These are phyloP conservation scores for Polypterus bichir DNA, from an alignment of 2,113 vertebrate genomes.

Conservation along the genomic window DNA sequence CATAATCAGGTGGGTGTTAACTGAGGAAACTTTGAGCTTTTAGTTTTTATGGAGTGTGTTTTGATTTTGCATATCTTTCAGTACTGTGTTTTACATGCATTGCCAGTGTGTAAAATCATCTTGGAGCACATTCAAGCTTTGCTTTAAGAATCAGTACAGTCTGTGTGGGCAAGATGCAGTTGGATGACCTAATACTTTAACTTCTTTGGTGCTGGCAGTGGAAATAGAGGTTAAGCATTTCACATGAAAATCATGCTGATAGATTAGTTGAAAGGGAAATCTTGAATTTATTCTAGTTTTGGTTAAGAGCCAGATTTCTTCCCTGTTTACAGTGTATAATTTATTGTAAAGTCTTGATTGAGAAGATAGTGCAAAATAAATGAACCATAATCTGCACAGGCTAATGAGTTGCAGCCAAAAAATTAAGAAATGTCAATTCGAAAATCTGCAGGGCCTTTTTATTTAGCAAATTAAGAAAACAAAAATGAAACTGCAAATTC, in stretches of 20 bases:
- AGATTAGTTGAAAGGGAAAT: background rate
- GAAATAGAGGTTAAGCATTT: no score
- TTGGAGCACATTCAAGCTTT: background rate
- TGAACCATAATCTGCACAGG: conserved; percentile 17
- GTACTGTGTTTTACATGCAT: no score
- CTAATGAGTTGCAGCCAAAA: no score
- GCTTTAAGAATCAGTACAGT: background rate
- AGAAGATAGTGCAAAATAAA: background rate
- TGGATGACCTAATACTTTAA: background rate
- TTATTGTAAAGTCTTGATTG: background rate
- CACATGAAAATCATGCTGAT: background rate
- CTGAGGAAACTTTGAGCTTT: no score
- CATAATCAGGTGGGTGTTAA: conserved; percentile 21
- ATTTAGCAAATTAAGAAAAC: no score
- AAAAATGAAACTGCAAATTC: no score
- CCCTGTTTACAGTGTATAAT: background rate
- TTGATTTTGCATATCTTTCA: no score
- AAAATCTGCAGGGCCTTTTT: no score
- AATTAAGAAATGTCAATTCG: no score
- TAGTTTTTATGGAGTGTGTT: no score
- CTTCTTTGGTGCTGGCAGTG: background rate
- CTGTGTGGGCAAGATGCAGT: background rate
- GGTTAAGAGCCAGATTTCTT: background rate
- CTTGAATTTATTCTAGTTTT: background rate
- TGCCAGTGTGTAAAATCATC: no score